These are phyloP conservation scores for Nothobranchius furzeri DNA, from an alignment of 2,113 vertebrate species.

Conservation along the genomic window DNA sequence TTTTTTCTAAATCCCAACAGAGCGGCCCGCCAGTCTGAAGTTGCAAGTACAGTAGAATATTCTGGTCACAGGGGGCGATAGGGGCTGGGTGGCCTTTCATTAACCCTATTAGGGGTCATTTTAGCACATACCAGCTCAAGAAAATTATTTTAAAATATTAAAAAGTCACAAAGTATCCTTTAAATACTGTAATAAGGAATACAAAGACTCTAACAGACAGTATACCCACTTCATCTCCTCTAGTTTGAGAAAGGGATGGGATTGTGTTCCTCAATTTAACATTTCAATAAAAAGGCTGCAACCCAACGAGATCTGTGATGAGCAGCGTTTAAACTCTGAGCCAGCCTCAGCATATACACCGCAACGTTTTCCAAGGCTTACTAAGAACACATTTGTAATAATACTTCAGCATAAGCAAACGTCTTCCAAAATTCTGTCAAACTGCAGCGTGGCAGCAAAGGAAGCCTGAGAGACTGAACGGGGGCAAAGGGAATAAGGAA, in stretches of 20 bases:
- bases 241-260: slow-evolving; percentile 13
- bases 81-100: no score
- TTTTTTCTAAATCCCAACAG: no score
- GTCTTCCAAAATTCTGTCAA: slow-evolving; percentile 36
- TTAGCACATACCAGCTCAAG: no score
- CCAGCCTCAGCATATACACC: slow-evolving; percentile 29
- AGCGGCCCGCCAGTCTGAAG: no score
- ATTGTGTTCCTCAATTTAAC: slow-evolving; percentile 43
- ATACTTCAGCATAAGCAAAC: slow-evolving; percentile 30
- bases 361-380: slow-evolving; percentile 29
- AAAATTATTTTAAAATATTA: no score
- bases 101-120: no score
- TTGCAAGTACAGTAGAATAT: no score
- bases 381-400: slow-evolving; percentile 19
- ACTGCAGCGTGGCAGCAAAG: slow-evolving; percentile 34
- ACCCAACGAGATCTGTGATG: slow-evolving; percentile 41
- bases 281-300: slow-evolving; percentile 41
- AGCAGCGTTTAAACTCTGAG: slow-evolving; percentile 59
- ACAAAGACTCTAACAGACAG: not conserved
- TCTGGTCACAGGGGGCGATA: no score
- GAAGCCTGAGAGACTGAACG: not conserved
- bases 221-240: not conserved
- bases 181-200: not conserved
- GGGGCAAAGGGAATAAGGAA: slow-evolving; percentile 46
- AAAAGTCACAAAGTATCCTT: not conserved